Evolutionary conservation across 2,888 invertebrate genomes (phyloP).

Genomic region (Leucophenga montana): DNA sequence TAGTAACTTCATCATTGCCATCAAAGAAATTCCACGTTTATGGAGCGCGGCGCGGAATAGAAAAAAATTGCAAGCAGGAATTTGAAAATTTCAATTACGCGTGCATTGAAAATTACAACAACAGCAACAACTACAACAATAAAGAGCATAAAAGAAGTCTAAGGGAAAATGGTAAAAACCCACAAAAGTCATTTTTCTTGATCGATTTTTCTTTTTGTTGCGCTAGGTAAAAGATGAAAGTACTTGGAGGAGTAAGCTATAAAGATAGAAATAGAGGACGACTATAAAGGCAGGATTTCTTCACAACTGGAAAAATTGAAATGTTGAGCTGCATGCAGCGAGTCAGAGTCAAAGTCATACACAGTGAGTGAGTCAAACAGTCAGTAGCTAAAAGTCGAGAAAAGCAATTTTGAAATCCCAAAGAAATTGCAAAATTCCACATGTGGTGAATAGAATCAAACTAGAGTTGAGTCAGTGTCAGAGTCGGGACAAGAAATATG

Average conservation of each 20-base stretch:
- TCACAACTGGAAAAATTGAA: slow-evolving; percentile 30
- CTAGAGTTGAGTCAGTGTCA: neutral
- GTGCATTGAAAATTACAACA: slow-evolving; percentile 66
- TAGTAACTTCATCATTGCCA: slow-evolving; percentile 23
- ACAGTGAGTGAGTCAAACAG: slow-evolving; percentile 9
- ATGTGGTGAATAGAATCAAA: slow-evolving; percentile 48
- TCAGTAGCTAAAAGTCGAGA: slow-evolving; percentile 52
- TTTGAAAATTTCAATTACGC: slow-evolving; percentile 70
- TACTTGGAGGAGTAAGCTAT: slow-evolving; percentile 43
- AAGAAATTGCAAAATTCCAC: slow-evolving; percentile 68
- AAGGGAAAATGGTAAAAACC: slow-evolving; percentile 45
- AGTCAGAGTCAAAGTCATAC: slow-evolving; percentile 36
- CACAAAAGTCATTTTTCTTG: slow-evolving; percentile 68
- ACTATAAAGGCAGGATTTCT: slow-evolving; percentile 29
- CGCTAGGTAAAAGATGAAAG: slow-evolving; percentile 1
- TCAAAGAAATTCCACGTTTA: slow-evolving; percentile 56
- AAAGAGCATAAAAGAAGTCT: neutral
- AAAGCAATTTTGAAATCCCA: slow-evolving; percentile 68
- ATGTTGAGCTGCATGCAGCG: slow-evolving; percentile 28
- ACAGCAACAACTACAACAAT: slow-evolving; percentile 19
- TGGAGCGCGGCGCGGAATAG: neutral
- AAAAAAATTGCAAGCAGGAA: slow-evolving; percentile 62
- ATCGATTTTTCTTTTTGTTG: slow-evolving; percentile 58
- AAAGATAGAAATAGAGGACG: slow-evolving; percentile 51
- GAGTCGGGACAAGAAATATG: neutral